Conservation (phyloP, 1,140 invertebrate species). For the Ceratitis capitata region DNA sequence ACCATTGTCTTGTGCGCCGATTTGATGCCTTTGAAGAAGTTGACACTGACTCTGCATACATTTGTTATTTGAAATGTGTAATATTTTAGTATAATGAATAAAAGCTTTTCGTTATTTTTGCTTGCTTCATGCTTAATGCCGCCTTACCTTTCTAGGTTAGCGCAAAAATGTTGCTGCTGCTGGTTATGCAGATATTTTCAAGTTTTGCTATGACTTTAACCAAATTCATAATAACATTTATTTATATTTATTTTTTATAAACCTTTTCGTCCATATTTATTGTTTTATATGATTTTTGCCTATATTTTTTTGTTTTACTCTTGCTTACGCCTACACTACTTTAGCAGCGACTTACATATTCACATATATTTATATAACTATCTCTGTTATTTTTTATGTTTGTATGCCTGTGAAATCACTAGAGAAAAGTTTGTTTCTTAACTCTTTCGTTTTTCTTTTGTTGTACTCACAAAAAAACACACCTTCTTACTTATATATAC, state of each 20-base stretch:
- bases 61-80: too few relatives aligned
- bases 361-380: neutral
- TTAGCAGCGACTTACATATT: neutral
- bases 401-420: neutral
- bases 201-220: neutral
- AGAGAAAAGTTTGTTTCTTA: neutral
- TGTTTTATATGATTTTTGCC: neutral
- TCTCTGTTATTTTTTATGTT: too few relatives aligned
- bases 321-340: neutral
- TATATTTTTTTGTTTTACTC: neutral
- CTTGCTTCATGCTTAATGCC: neutral
- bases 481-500: too few relatives aligned
- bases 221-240: neutral
- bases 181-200: neutral
- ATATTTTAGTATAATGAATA: too few relatives aligned
- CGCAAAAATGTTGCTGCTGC: too few relatives aligned
- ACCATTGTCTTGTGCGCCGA: too few relatives aligned
- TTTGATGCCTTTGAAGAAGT: too few relatives aligned
- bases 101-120: too few relatives aligned
- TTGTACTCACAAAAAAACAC: neutral
- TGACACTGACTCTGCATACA: too few relatives aligned
- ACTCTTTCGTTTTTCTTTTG: constrained; percentile 1
- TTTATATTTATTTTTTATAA: neutral
- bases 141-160: neutral
- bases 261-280: neutral